Evolutionary conservation across 2,888 invertebrate genomes (phyloP).

Genomic region (Nomada lathburiana): DNA sequence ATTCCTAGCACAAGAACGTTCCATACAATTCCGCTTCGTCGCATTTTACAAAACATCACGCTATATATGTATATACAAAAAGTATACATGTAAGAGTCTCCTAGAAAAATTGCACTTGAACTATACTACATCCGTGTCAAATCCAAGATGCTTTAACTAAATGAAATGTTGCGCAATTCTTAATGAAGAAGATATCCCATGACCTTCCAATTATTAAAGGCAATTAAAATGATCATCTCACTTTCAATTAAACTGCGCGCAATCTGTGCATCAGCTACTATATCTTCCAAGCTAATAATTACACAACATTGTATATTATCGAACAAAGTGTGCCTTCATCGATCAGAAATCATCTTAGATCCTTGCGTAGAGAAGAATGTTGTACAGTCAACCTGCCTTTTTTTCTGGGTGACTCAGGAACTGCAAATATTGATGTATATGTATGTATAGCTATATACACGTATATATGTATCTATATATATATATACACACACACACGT

Average conservation of each 20-base stretch:
- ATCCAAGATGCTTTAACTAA: slow-evolving; percentile 24
- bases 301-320: slow-evolving; percentile 1
- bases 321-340: background rate
- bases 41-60: slow-evolving; percentile 32
- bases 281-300: slow-evolving; percentile 19
- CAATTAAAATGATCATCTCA: background rate
- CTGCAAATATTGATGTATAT: slow-evolving; percentile 39
- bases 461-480: slow-evolving; percentile 6
- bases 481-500: background rate
- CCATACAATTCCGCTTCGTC: background rate
- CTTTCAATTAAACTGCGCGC: background rate
- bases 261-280: background rate
- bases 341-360: slow-evolving; percentile 30
- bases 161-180: slow-evolving; percentile 14
- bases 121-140: background rate
- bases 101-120: slow-evolving; percentile 32
- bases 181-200: slow-evolving; percentile 1
- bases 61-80: slow-evolving; percentile 29
- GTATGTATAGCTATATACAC: slow-evolving; percentile 21
- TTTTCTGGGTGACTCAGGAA: slow-evolving; percentile 30
- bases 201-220: too few species aligned
- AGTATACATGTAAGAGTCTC: slow-evolving; percentile 28
- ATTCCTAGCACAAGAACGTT: slow-evolving; percentile 26
- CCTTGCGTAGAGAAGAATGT: background rate
- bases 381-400: slow-evolving; percentile 14